These are phyloP conservation scores for Tanypteryx hageni DNA, from an alignment of 2,888 invertebrate species.

Conservation along the genomic window DNA sequence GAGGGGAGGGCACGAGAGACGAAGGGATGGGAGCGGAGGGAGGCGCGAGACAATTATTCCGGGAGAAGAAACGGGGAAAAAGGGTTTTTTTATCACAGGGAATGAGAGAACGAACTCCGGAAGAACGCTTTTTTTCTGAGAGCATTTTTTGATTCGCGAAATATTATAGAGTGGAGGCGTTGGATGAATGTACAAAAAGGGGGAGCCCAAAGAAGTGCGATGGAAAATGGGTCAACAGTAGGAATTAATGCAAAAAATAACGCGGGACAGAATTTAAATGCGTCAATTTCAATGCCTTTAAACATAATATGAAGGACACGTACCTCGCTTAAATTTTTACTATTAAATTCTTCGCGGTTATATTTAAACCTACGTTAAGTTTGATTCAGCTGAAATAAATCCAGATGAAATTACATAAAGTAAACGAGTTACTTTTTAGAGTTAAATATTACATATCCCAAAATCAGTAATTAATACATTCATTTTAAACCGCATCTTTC, in stretches of 20 bases:
- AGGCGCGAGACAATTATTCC: constrained; percentile 14
- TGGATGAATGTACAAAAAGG: not conserved
- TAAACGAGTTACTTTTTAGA: too few species aligned
- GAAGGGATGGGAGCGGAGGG: not conserved
- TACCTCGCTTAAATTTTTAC: too few species aligned
- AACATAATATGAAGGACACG: too few species aligned
- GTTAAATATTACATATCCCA: too few species aligned
- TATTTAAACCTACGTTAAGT: too few species aligned
- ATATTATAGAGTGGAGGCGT: constrained; percentile 6
- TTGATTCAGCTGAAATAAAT: too few species aligned
- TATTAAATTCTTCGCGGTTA: too few species aligned
- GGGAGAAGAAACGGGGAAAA: constrained; percentile 25
- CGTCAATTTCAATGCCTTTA: too few species aligned
- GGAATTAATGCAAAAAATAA: not conserved
- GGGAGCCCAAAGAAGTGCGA: not conserved
- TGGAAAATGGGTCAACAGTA: not conserved
- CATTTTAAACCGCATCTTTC: too few species aligned
- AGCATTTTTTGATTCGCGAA: not conserved
- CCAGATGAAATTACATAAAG: too few species aligned
- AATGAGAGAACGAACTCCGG: not conserved
- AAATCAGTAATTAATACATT: too few species aligned
- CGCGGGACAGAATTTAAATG: too few species aligned
- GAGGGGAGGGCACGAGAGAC: not conserved
- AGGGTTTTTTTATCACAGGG: not conserved
- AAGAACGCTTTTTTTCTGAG: not conserved